Evolutionary conservation across 2,113 vertebrate genomes (phyloP), one percentile per base, ranked within the genome.

Genomic region (Pholis gunnellus): DNA sequence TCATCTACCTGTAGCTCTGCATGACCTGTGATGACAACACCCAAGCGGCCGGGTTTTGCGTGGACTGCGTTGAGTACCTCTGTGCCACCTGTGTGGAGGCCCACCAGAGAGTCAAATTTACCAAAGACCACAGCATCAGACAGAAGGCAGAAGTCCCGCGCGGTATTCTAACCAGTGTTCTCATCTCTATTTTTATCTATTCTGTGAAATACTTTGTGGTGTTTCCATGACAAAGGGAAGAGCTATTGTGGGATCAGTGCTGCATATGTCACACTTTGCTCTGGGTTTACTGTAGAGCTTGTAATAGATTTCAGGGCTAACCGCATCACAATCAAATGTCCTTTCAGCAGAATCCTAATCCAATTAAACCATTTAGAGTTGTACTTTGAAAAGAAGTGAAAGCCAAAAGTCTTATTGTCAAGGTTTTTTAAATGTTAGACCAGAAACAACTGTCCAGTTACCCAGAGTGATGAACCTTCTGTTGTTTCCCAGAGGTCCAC

Each of bases 91-190:
- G 98, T 77, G 97, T 99, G 85, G 95, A 97, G 90, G 98, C 98
- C 69, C 98, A 99, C 87, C 97, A 98, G 72, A 95, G 97, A 79
- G 98, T 99, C 57, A 98, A 98, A 92, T 98, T 98, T 93, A 99
- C 98, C 65, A 97, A 97, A 86, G 98, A 99, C 85, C 98, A 99
- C 87, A 96, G 95, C 56, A 97, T 99, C 78, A 96, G 96, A 68
- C 97, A 97, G 81, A 98, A 97, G 86, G 96, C 97, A 29, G 97
- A 98, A 56, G 95, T 96, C 18, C 95, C 96, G 66, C 96, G 95
- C 95, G 97, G 97, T 98, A 94, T 9, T 46, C 2, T 69, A 20
- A 48, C 31, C 44, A 38, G 38, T 50, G n/a, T 50, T 22, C 17
- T 38, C 36, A 25, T 38, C 5, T 15, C 2, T 1, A 0, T 7